phyloP scores from a whole-genome alignment of 2,113 vertebrate species.

The Miniopterus natalensis region DNA sequence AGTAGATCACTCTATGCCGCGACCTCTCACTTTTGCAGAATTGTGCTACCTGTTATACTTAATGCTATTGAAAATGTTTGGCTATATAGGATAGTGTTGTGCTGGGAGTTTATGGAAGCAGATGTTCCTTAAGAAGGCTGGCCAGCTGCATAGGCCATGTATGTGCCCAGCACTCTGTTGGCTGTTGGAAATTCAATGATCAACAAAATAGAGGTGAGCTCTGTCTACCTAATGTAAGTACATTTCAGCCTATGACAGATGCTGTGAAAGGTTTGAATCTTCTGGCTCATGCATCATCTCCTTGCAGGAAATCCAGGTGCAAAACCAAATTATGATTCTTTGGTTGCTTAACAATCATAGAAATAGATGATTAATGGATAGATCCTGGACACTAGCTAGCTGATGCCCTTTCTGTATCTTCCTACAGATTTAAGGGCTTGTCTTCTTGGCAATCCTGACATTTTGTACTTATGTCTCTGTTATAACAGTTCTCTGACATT shows the following conservation, averaged over 20 bases:
- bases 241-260: conserved; percentile 5
- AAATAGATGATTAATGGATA: background rate
- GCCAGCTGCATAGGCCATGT: background rate
- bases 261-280: background rate
- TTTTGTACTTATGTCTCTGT: background rate
- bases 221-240: background rate
- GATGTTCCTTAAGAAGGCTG: background rate
- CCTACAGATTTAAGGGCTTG: background rate
- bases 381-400: background rate
- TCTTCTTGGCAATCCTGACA: background rate
- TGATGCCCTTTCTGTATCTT: background rate
- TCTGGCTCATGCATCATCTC: background rate
- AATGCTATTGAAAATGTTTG: background rate
- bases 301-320: conserved; percentile 5
- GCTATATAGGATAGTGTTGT: background rate
- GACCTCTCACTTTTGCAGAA: background rate
- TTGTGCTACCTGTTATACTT: background rate
- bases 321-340: conserved; percentile 29
- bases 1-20: background rate
- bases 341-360: background rate
- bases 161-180: background rate
- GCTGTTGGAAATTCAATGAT: background rate
- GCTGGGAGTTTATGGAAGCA: background rate
- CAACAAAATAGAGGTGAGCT: conserved; percentile 45
- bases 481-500: background rate